Percentiles rank a stretch among this genome's conserved stretches.
Evolutionary conservation across 2,888 invertebrate genomes (phyloP).

Genomic region (Parnassius mnemosyne): DNA sequence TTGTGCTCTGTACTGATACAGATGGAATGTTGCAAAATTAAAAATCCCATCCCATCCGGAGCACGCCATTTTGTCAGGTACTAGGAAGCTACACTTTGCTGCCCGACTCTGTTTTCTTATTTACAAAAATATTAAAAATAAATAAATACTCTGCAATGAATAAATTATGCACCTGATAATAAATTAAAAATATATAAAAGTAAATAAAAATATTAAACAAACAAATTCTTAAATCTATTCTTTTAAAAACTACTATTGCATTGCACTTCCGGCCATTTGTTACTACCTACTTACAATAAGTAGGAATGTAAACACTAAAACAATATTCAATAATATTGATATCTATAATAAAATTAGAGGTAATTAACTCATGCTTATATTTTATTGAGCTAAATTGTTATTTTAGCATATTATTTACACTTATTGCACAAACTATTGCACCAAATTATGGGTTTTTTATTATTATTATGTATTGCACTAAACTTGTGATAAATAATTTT

Average conservation of each 20-base stretch:
- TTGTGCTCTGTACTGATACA: slow-evolving; percentile 46
- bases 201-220: no score
- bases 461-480: slow-evolving; percentile 17
- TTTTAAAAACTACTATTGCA: slow-evolving; percentile 62
- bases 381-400: slow-evolving; percentile 1
- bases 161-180: neutral
- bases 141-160: neutral
- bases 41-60: slow-evolving; percentile 54
- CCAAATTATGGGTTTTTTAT: slow-evolving; percentile 25
- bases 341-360: neutral
- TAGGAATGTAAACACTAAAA: slow-evolving; percentile 6
- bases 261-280: slow-evolving; percentile 75
- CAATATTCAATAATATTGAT: neutral
- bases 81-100: slow-evolving; percentile 73
- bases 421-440: slow-evolving; percentile 64
- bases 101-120: slow-evolving; percentile 62
- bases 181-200: no score
- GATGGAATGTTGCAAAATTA: slow-evolving; percentile 44
- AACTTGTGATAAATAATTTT: neutral
- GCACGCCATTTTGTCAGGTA: slow-evolving; percentile 72
- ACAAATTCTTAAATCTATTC: no score
- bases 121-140: slow-evolving; percentile 19
- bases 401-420: slow-evolving; percentile 40
- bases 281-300: slow-evolving; percentile 29
- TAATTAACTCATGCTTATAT: neutral